These are phyloP conservation scores for Aphelenchoides avenae DNA, from an alignment of 1,140 invertebrate species.

Conservation along the genomic window DNA sequence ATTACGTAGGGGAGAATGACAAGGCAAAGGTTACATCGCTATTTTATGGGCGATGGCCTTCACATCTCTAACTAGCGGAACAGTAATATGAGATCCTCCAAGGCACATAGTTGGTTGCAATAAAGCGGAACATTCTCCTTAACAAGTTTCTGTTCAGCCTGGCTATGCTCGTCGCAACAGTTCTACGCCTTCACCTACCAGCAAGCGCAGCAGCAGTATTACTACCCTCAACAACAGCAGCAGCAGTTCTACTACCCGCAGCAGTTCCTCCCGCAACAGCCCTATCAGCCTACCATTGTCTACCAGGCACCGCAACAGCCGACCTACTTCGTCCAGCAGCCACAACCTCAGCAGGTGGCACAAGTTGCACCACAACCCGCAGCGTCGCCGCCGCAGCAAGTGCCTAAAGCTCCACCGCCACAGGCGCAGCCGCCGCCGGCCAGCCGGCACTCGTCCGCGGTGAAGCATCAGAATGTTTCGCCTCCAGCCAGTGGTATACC, in stretches of 20 bases:
- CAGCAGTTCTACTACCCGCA: conserved; percentile 17
- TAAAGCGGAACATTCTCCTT: too few species aligned
- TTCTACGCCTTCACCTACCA: conserved; percentile 1
- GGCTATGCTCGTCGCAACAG: too few species aligned
- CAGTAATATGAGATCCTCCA: too few species aligned
- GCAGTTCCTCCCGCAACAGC: conserved; percentile 13
- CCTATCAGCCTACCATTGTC: not conserved
- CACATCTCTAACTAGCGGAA: too few species aligned
- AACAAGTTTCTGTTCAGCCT: too few species aligned
- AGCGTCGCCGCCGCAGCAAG: conserved; percentile 7
- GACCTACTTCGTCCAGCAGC: conserved; percentile 9
- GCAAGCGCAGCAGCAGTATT: conserved; percentile 1
- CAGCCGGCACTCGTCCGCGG: not conserved
- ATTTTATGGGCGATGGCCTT: too few species aligned
- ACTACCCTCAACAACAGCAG: conserved; percentile 20
- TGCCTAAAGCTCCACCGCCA: conserved; percentile 10
- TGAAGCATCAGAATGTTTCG: not conserved
- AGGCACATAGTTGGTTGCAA: too few species aligned
- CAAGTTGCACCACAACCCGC: not conserved
- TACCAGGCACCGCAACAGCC: too few species aligned
- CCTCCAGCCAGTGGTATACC: not conserved
- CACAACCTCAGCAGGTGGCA: conserved; percentile 10
- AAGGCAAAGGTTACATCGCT: too few species aligned
- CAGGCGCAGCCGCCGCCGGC: not conserved
- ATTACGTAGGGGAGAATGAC: too few species aligned